Percentiles rank a stretch among this genome's conserved stretches.
Evolutionary conservation across 2,113 vertebrate genomes (phyloP).

Genomic region (Pomatorhinus ruficollis): DNA sequence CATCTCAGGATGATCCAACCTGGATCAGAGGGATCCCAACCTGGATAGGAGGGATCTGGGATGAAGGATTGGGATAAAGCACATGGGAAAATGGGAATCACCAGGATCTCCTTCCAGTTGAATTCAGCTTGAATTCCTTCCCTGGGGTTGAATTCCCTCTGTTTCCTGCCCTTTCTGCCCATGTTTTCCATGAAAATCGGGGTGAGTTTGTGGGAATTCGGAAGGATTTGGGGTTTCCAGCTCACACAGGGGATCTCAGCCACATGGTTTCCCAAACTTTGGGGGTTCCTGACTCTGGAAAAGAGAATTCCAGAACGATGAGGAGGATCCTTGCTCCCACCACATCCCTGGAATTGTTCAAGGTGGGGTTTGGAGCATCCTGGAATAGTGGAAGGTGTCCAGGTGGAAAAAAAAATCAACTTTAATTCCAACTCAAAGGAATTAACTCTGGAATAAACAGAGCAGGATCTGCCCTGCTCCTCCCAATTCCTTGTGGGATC

Average conservation of each 20-base stretch:
- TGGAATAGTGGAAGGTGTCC: neutral
- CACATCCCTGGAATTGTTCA: neutral
- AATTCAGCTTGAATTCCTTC: neutral
- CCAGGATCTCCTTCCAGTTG: neutral
- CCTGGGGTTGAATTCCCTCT: neutral
- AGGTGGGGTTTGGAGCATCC: neutral
- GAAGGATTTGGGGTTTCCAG: neutral
- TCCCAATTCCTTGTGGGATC: neutral
- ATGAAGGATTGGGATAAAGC: neutral
- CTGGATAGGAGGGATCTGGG: neutral
- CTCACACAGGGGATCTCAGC: fast-evolving
- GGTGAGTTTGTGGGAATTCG: neutral
- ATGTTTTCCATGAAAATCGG: neutral
- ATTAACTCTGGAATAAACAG: neutral
- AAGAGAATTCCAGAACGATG: neutral
- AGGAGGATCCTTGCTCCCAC: neutral
- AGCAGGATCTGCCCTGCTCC: neutral
- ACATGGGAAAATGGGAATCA: neutral
- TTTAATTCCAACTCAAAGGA: neutral
- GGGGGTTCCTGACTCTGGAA: neutral
- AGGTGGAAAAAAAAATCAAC: neutral
- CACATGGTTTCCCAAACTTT: neutral
- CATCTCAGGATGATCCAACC: neutral
- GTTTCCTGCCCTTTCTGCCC: neutral
- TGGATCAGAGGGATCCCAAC: too few relatives aligned